These are phyloP conservation scores for Ophion obscuratus DNA, from an alignment of 2,888 invertebrate species.

Conservation along the genomic window DNA sequence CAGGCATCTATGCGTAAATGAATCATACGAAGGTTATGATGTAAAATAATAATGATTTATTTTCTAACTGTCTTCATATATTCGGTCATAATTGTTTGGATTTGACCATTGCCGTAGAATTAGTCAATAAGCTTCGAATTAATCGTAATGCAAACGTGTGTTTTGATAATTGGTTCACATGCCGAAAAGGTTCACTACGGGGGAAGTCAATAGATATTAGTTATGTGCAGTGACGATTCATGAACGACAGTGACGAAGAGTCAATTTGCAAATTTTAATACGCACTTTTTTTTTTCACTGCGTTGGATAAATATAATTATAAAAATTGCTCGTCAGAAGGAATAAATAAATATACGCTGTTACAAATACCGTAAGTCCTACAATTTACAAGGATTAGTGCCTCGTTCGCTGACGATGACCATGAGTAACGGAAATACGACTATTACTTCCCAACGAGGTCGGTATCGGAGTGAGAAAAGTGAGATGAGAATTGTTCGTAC, in stretches of 20 bases:
- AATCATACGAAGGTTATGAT: too few species aligned
- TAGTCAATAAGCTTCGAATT: too few species aligned
- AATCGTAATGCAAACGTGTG: too few species aligned
- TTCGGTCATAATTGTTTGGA: too few species aligned
- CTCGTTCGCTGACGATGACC: constrained; percentile 1
- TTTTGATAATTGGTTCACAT: too few species aligned
- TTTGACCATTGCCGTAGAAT: too few species aligned
- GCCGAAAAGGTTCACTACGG: too few species aligned
- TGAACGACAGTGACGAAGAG: not conserved
- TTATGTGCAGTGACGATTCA: not conserved
- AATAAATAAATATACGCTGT: constrained; percentile 8
- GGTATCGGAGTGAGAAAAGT: not conserved
- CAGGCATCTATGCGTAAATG: too few species aligned
- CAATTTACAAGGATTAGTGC: constrained; percentile 2
- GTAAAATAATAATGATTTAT: too few species aligned
- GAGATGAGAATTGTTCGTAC: not conserved
- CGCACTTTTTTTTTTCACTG: not conserved
- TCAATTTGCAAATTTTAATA: too few species aligned
- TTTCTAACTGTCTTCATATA: too few species aligned
- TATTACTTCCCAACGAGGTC: constrained; percentile 5
- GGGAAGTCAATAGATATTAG: too few species aligned
- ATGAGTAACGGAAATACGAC: constrained; percentile 23
- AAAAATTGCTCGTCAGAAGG: not conserved
- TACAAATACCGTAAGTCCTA: constrained; percentile 21
- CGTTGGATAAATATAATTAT: constrained; percentile 2